Base-by-base conservation (phyloP, 2,113 vertebrate genomes). In the Isurus oxyrinchus region DNA sequence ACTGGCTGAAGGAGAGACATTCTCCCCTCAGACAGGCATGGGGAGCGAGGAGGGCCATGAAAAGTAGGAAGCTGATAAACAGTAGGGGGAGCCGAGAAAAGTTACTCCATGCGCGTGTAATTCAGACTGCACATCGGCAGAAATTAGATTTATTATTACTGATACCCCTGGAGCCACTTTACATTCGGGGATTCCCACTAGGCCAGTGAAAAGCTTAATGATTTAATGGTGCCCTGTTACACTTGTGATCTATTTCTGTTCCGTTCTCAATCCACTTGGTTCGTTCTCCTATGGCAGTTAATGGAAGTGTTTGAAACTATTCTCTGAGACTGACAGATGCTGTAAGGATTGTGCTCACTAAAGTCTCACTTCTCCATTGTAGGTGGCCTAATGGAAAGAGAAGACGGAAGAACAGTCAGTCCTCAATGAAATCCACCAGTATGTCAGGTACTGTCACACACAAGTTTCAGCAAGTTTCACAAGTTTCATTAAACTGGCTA, bases 361-460 rank as follows among this genome's bases (percentile, higher is more conserved):
- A 94, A 23, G 16, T 44, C 59, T 27, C 57, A 0, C 84, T 94
- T 8, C 97, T 63, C 97, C 97, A 96, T 91, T 96, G 96, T 98
- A 99, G 99, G 99, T 99, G 99, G 98, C 99, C 98, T 98, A 98
- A 99, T 99, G 99, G 99, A 97, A 99, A 99, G 98, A 98, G 99
- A 98, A 99, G 99, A 98, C 99, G 99, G 98, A 99, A 99, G 98
- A 99, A 99, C 98, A 99, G 99, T 98, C 99, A 99, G 98, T 99
- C 99, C 99, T 99, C 99, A 98, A 98, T 99, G 98, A 99, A 99
- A 98, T 94, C 90, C 90, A 99, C 97, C 98, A 98, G 98, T 97
- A 99, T 99, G 99, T 99, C 99, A 98, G 99, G 99, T 99, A 98
- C 97, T 97, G 97, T 91, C 0, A 86, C 27, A 66, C 55, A 19